Conservation (phyloP, 1,140 invertebrate genomes). For the Psilanteris sp. region DNA sequence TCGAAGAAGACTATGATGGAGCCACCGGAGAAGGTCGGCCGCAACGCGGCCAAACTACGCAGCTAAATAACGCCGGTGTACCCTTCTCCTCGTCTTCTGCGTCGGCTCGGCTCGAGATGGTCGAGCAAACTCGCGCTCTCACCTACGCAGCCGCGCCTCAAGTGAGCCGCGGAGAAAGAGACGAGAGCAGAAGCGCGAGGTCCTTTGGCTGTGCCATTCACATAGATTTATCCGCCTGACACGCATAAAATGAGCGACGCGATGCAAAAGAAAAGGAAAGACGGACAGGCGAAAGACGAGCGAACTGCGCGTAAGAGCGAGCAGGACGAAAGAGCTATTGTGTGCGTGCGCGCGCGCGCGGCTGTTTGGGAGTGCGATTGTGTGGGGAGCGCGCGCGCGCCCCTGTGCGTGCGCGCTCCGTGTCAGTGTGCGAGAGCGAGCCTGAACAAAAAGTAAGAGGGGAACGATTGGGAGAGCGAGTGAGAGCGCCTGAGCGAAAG, state of each 20-base stretch:
- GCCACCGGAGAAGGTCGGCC: slow-evolving; percentile 76
- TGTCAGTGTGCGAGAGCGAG: slow-evolving; percentile 7
- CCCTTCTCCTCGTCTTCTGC: slow-evolving; percentile 49
- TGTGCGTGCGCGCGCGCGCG: not conserved
- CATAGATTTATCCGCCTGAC: slow-evolving; percentile 72
- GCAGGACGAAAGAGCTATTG: not conserved
- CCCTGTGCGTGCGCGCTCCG: not conserved
- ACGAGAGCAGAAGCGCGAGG: slow-evolving; percentile 67
- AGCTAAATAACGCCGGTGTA: slow-evolving; percentile 72
- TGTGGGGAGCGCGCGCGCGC: not conserved
- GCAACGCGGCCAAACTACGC: slow-evolving; percentile 77
- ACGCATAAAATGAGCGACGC: slow-evolving; percentile 58
- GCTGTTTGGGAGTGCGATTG: not conserved
- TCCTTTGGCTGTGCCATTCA: slow-evolving; percentile 79
- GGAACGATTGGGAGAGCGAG: not conserved
- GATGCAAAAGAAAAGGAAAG: slow-evolving; percentile 30
- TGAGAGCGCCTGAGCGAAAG: not conserved
- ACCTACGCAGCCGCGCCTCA: slow-evolving; percentile 34
- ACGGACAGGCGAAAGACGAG: not conserved
- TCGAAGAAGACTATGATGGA: slow-evolving; percentile 76
- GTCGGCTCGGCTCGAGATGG: slow-evolving; percentile 11
- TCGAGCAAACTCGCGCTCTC: slow-evolving; percentile 33
- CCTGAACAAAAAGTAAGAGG: not conserved
- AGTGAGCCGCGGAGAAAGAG: slow-evolving; percentile 36
- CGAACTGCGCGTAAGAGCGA: not conserved